These are phyloP conservation scores for Orthonyx spaldingii DNA, from an alignment of 2,113 vertebrate species.

Conservation along the genomic window DNA sequence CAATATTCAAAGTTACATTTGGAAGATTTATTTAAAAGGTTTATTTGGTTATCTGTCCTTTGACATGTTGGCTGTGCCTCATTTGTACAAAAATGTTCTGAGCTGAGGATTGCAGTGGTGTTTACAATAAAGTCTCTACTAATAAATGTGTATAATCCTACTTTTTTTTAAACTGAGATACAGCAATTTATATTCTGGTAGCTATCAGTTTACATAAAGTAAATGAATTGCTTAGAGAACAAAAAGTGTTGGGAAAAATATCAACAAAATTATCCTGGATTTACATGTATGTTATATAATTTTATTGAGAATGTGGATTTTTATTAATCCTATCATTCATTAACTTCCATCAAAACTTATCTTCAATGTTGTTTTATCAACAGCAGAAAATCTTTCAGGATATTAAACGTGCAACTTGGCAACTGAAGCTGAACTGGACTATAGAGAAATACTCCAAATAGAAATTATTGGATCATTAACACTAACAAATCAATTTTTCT, in stretches of 20 bases:
- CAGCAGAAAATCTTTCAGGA: neutral
- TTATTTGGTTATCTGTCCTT: neutral
- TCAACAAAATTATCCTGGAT: neutral
- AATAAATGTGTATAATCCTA: neutral
- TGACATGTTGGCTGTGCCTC: rapidly evolving
- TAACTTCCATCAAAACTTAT: neutral
- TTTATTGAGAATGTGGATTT: neutral
- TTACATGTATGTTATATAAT: neutral
- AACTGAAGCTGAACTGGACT: neutral
- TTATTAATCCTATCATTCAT: neutral
- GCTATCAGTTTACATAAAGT: neutral
- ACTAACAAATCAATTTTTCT: neutral
- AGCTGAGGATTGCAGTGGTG: neutral
- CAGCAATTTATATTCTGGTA: neutral
- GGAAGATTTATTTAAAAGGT: neutral
- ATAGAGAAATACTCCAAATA: neutral
- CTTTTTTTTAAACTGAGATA: neutral
- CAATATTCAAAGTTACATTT: neutral
- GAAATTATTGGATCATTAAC: neutral
- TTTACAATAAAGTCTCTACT: neutral
- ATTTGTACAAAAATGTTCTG: neutral
- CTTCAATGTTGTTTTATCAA: neutral
- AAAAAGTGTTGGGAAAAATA: neutral
- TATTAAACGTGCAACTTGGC: neutral
- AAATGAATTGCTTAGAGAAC: neutral